phyloP scores from a whole-genome alignment of 2,888 invertebrate genomes.

The Coecobrya sp. region DNA sequence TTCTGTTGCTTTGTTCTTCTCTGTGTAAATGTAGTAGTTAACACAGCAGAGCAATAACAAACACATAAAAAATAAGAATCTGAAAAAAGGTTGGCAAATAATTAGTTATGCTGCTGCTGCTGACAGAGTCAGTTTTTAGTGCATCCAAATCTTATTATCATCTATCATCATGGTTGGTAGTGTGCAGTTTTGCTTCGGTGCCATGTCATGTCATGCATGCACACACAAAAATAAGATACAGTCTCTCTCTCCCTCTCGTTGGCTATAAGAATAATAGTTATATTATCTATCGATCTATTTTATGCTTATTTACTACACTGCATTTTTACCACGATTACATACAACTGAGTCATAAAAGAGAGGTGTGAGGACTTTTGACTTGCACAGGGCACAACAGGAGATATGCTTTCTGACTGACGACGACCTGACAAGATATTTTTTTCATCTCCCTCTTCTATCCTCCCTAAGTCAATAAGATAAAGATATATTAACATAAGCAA shows the following conservation, averaged over 20 bases:
- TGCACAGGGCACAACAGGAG: constrained; percentile 51
- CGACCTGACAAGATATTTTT: constrained; percentile 30
- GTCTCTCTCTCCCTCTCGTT: neutral
- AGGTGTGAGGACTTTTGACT: constrained; percentile 56
- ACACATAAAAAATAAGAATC: constrained; percentile 17
- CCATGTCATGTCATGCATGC: constrained; percentile 60
- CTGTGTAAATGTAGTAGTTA: neutral
- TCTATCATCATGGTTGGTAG: neutral
- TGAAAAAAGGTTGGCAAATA: constrained; percentile 66
- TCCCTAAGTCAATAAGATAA: neutral
- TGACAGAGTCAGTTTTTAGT: constrained; percentile 15
- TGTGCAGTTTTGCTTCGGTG: constrained; percentile 45
- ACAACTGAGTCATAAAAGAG: constrained; percentile 29
- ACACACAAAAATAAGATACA: constrained; percentile 7
- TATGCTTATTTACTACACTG: constrained; percentile 30
- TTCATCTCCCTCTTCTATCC: neutral
- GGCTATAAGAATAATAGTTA: neutral
- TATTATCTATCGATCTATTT: constrained; percentile 47
- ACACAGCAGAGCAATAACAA: constrained; percentile 9
- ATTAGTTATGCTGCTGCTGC: constrained; percentile 68
- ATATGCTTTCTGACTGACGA: constrained; percentile 46
- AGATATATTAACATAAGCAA: constrained; percentile 7
- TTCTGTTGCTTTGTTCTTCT: neutral
- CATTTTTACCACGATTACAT: constrained; percentile 38
- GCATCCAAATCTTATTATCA: constrained; percentile 35